Percentiles rank a stretch among this genome's conserved stretches.
These are phyloP conservation scores for Drosophila hamatofila DNA, from an alignment of 2,888 invertebrate species.

Conservation along the genomic window DNA sequence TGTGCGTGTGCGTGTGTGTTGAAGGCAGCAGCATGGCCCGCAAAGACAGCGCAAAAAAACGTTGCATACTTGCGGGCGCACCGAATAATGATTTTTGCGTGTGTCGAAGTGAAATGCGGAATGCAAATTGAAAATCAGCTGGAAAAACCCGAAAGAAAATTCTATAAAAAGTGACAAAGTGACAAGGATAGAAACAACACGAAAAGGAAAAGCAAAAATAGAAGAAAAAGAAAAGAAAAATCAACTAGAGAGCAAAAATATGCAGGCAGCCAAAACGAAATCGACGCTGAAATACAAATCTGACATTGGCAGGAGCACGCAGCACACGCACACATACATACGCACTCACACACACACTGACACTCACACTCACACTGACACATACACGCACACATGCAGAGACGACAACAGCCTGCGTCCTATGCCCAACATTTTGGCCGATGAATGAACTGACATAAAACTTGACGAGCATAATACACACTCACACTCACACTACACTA, in stretches of 20 bases:
- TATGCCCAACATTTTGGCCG: constrained; percentile 60
- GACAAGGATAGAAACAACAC: constrained; percentile 9
- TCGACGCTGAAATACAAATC: constrained; percentile 57
- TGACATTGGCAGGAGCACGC: constrained; percentile 68
- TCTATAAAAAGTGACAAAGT: constrained; percentile 30
- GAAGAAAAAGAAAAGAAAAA: neutral
- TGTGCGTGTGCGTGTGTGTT: constrained; percentile 64
- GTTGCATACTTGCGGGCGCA: constrained; percentile 71
- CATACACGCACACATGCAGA: constrained; percentile 29
- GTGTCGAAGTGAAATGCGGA: constrained; percentile 52
- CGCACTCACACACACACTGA: constrained; percentile 6
- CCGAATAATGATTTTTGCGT: constrained; percentile 78
- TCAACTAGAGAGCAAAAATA: constrained; percentile 30
- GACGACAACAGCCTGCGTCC: constrained; percentile 61
- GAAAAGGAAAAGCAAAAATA: neutral
- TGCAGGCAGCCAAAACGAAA: constrained; percentile 50
- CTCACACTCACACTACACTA: constrained; percentile 26
- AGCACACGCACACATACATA: constrained; percentile 49
- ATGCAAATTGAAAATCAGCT: constrained; percentile 48
- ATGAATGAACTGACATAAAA: constrained; percentile 82
- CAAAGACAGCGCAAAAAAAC: constrained; percentile 72
- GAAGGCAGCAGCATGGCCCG: constrained; percentile 78
- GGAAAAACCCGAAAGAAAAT: constrained; percentile 22
- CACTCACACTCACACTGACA: constrained; percentile 16
- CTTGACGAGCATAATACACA: constrained; percentile 51